Evolutionary conservation across 2,888 invertebrate species (phyloP), one percentile per base, ranked within the genome.

Genomic region (Drosophila mimica): DNA sequence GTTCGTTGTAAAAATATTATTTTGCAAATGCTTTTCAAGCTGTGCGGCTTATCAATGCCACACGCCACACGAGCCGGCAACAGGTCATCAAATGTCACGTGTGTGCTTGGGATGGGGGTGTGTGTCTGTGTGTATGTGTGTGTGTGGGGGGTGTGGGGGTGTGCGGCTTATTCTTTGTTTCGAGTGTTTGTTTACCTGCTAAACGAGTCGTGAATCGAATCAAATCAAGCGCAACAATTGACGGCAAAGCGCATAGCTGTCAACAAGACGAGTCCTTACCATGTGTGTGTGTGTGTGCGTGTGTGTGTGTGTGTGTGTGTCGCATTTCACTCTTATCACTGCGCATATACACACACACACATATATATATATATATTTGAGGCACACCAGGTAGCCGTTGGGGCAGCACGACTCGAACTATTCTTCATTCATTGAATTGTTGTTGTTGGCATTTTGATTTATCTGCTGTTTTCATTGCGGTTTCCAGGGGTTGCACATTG

Each of bases 391-490:
- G 31, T 67, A 67, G 34, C 65, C n/a, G 30, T 2, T 46, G 30
- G 6, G 31, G 30, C 30, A 36, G 33, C 53, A 46, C 60, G 15
- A 57, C 65, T 73, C 46, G 46, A 38, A 17, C 40, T n/a, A 56
- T 66, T 34, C 40, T 51, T 59, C 43, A 56, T 31, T 52, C 59
- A 65, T 48, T 66, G 57, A 73, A 73, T 60, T 65, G 58, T 38
- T 59, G 33, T 70, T 58, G 51, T 58, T 65, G 62, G 60, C 53
- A 51, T 60, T 53, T 74, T 85, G 80, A 81, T 79, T 82, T 79
- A 84, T 82, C 51, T 66, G 73, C 52, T 67, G 73, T 74, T 74
- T 43, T 34, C 57, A 49, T 46, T 20, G 62, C 62, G 70, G 67
- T 25, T 49, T 30, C 34, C 13, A 40, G 31, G 70, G 57, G 51